These are phyloP conservation scores for Fopius arisanus DNA, from an alignment of 1,140 invertebrate genomes.

Conservation along the genomic window DNA sequence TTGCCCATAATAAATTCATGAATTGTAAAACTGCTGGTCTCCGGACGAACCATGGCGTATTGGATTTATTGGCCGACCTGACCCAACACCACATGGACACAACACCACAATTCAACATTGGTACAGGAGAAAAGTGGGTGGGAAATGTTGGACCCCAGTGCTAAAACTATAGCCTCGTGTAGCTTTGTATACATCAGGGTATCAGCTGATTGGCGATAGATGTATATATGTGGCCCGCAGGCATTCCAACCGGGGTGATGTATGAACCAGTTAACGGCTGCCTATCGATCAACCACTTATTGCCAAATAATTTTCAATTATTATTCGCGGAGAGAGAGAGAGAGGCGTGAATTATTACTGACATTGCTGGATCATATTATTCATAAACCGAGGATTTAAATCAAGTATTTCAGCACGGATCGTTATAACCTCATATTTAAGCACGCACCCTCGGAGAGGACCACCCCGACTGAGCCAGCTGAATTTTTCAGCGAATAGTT, in stretches of 20 bases:
- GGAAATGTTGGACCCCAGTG: conserved; percentile 15
- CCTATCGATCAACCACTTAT: conserved; percentile 55
- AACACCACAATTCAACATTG: not conserved
- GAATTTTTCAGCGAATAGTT: too few relatives aligned
- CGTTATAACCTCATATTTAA: too few relatives aligned
- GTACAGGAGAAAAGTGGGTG: conserved; percentile 35
- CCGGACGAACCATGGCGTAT: conserved; percentile 62
- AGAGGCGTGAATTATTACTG: not conserved
- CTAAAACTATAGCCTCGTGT: not conserved
- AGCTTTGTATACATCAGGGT: conserved; percentile 33
- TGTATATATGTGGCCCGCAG: not conserved
- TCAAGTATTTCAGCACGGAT: not conserved
- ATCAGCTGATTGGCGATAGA: not conserved
- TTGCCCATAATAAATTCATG: conserved; percentile 64
- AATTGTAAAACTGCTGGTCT: conserved; percentile 63
- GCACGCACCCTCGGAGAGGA: too few relatives aligned
- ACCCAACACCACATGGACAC: conserved; percentile 48
- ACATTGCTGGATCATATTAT: not conserved
- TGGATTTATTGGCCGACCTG: conserved; percentile 62
- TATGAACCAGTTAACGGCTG: conserved; percentile 58
- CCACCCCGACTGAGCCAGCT: too few relatives aligned
- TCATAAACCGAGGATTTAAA: not conserved
- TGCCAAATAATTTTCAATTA: conserved; percentile 63
- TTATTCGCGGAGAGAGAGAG: conserved; percentile 24
- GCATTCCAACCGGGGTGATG: conserved; percentile 41